Conservation (phyloP, 2,113 vertebrate genomes). For the Peromyscus californicus region DNA sequence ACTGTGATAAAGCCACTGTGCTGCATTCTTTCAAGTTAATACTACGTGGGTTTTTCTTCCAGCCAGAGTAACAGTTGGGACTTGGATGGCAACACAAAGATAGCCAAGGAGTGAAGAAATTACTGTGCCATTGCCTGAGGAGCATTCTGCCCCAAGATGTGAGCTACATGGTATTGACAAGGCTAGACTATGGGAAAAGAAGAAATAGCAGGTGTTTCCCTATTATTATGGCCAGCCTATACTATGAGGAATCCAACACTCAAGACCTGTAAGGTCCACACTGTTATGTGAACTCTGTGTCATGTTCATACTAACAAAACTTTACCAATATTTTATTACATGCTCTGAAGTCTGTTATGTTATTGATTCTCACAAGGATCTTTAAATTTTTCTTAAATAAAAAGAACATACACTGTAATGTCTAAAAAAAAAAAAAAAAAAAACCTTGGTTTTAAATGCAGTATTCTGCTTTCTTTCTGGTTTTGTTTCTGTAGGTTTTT, state of each 20-base stretch:
- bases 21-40: not conserved
- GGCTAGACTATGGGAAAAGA: not conserved
- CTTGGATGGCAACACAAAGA: not conserved
- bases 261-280: not conserved
- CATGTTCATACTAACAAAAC: not conserved
- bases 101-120: not conserved
- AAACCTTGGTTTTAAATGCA: not conserved
- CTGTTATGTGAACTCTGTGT: not conserved
- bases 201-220: not conserved
- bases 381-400: not conserved
- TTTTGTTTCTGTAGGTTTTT: not conserved
- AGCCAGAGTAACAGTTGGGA: not conserved
- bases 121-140: not conserved
- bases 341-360: not conserved
- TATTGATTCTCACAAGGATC: not conserved
- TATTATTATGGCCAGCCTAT: not conserved
- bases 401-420: too few relatives aligned
- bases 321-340: not conserved
- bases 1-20: not conserved
- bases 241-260: not conserved
- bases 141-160: not conserved
- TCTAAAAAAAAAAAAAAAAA: not conserved
- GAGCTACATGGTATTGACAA: not conserved
- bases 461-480: not conserved
- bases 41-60: not conserved